A percentile compares a stretch with the other conserved stretches of the same genome.
These are phyloP conservation scores for Selenia dentaria DNA, from an alignment of 2,888 invertebrate species.

Conservation along the genomic window DNA sequence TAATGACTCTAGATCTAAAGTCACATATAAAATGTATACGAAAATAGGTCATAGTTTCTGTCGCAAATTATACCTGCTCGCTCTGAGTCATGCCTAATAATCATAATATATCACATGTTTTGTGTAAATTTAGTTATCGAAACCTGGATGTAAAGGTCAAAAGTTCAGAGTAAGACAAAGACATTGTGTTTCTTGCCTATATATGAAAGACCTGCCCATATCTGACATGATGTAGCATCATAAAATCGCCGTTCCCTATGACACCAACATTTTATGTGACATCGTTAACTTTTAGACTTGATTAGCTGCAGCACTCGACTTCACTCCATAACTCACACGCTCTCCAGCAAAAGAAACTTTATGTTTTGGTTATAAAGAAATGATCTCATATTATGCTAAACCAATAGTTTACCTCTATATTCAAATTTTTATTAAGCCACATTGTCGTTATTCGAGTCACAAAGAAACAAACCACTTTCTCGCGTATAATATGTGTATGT, in stretches of 20 bases:
- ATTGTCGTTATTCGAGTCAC: not conserved
- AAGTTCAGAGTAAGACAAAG: constrained; percentile 38
- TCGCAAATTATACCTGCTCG: constrained; percentile 12
- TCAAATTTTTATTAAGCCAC: no score
- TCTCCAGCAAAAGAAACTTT: no score
- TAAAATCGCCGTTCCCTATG: constrained; percentile 36
- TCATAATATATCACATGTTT: constrained; percentile 2
- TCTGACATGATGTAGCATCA: constrained; percentile 31
- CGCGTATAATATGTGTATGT: not conserved
- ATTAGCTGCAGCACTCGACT: not conserved
- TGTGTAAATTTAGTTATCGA: constrained; percentile 21
- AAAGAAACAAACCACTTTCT: not conserved
- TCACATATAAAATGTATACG: no score
- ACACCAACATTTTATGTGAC: constrained; percentile 6
- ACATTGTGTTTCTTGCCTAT: constrained; percentile 26
- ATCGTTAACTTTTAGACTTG: constrained; percentile 8
- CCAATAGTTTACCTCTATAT: no score
- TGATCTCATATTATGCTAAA: no score
- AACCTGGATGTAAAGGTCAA: constrained; percentile 39
- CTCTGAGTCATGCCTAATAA: constrained; percentile 8
- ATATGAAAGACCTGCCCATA: constrained; percentile 23
- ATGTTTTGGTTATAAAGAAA: no score
- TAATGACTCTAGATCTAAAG: no score
- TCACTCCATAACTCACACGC: no score
- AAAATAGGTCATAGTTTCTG: constrained; percentile 14